Base-by-base conservation (phyloP, 2,888 invertebrate genomes). In the Dione vanillae region DNA sequence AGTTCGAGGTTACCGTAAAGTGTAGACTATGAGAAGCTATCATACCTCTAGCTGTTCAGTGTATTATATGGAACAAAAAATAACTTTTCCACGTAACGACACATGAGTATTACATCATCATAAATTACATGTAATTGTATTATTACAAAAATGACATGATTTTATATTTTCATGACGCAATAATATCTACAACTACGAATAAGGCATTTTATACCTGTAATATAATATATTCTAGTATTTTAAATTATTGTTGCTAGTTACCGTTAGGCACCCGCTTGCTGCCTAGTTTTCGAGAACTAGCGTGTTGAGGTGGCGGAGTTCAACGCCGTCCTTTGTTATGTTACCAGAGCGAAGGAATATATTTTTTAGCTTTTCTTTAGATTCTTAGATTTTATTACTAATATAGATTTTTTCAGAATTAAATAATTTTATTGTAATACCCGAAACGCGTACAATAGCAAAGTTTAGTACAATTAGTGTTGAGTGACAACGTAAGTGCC, bases 401-500 rank as follows among this genome's bases (percentile, higher is more conserved):
- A 27, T n/a, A 9, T 16, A 10, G n/a, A n/a, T 37, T 9, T 37
- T n/a, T n/a, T 27, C 5, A 27, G 2, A n/a, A 35, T 16, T 2
- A 54, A 37, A 54, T 54, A n/a, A 6, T 16, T n/a, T 37, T 49
- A 47, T 43, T 68, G 47, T 19, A 54, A 69, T 56, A 65, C 65
- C 66, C 49, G 41, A 69, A 73, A 67, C 73, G 73, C 70, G 73
- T 52, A 37, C n/a, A 45, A 43, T 45, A 66, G 67, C 47, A 37
- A 54, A 66, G 61, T 70, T 72, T 67, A 67, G 65, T 56, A 70
- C 73, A 73, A 73, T 70, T 71, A 66, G 71, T 68, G 52, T 47
- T 72, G 61, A 69, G 65, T 58, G 58, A 65, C 56, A 69, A 64
- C 64, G 41, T 65, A 52, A 71, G 61, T 67, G 61, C 56, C 67